Evolutionary conservation across 1,140 invertebrate genomes (phyloP).

Genomic region (Hycleus phaleratus): DNA sequence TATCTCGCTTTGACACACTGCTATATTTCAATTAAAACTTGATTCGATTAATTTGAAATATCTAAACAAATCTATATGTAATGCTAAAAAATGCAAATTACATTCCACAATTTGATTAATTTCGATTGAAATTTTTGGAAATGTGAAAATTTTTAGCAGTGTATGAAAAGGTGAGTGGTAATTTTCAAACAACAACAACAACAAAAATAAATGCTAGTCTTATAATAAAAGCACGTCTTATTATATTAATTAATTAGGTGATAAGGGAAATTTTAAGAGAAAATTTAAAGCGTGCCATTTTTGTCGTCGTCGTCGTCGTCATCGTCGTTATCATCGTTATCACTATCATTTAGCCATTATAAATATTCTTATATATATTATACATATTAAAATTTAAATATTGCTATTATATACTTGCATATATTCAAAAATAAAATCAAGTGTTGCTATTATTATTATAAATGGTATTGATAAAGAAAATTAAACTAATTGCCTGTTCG

Average conservation of each 20-base stretch:
- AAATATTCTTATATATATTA: constrained; percentile 32
- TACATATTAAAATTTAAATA: constrained; percentile 4
- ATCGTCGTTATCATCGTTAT: constrained; percentile 3
- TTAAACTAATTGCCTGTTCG: neutral
- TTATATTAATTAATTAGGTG: neutral
- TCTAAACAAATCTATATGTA: too few species aligned
- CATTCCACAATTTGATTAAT: too few species aligned
- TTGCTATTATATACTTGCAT: neutral
- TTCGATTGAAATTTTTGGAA: too few species aligned
- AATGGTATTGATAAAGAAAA: too few species aligned
- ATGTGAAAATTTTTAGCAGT: too few species aligned
- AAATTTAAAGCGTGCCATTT: constrained; percentile 35
- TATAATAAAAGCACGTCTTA: neutral
- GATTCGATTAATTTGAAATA: too few species aligned
- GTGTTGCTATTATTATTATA: neutral
- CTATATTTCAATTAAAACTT: constrained; percentile 15
- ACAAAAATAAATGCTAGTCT: neutral
- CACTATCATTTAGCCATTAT: constrained; percentile 31
- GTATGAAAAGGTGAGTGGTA: too few species aligned
- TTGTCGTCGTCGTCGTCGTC: constrained; percentile 24
- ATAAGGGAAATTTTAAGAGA: too few species aligned
- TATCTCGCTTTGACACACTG: constrained; percentile 35
- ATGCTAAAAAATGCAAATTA: too few species aligned
- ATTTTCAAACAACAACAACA: neutral
- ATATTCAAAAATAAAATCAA: neutral